phyloP scores from a whole-genome alignment of 2,888 invertebrate genomes.

The Metacarcinus magister region DNA sequence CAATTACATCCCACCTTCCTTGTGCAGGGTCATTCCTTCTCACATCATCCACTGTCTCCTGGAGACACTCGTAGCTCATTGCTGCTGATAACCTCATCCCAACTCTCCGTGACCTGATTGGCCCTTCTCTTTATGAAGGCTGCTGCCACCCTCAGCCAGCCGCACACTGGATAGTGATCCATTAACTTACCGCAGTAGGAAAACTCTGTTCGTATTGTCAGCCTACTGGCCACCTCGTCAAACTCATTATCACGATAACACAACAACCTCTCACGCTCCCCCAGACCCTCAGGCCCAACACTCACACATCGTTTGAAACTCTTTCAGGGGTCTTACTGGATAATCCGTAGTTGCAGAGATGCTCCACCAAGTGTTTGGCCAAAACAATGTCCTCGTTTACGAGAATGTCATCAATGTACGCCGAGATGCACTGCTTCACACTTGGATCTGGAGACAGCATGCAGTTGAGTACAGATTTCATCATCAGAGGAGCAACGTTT shows the following conservation, averaged over 20 bases:
- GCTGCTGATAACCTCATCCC: conserved; percentile 28
- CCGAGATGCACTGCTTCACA: background rate
- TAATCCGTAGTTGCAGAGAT: background rate
- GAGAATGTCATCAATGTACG: conserved; percentile 64
- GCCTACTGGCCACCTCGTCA: background rate
- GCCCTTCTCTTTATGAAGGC: conserved; percentile 28
- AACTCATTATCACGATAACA: conserved; percentile 53
- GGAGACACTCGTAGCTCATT: background rate
- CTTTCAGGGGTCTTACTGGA: background rate
- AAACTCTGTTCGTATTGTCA: conserved; percentile 51
- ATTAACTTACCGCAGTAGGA: conserved; percentile 57
- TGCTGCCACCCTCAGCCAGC: conserved; percentile 59
- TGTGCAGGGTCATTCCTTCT: conserved; percentile 4
- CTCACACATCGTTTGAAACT: background rate
- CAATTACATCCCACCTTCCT: background rate
- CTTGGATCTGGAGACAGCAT: background rate
- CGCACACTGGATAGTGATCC: conserved; percentile 42
- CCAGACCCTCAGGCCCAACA: conserved; percentile 27
- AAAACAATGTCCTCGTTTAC: conserved; percentile 57
- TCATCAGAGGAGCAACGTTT: background rate
- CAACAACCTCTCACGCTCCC: background rate
- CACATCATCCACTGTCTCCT: background rate
- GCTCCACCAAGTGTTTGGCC: background rate
- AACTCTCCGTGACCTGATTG: background rate
- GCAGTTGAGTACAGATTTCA: background rate